Conservation (phyloP, 2,797 vertebrate species). For the Poecilia wingei region DNA sequence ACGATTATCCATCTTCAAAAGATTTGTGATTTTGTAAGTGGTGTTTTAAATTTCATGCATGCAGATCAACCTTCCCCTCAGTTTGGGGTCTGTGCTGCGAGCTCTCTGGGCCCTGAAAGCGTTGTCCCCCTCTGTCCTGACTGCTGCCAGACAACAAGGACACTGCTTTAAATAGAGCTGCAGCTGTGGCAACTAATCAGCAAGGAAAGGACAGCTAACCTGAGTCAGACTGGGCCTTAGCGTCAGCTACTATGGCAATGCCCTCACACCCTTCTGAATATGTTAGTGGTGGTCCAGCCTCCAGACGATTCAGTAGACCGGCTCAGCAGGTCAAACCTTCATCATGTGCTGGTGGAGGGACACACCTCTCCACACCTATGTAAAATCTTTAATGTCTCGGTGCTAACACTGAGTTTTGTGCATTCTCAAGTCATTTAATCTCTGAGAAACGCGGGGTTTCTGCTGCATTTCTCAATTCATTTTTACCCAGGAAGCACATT, state of each 20-base stretch:
- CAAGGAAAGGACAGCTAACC: constrained; percentile 69
- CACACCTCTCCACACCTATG: constrained; percentile 28
- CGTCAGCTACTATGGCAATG: constrained; percentile 62
- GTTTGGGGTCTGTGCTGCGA: constrained; percentile 27
- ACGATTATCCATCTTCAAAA: neutral
- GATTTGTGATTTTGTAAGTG: neutral
- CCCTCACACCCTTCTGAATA: constrained; percentile 41
- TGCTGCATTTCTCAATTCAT: too few relatives aligned
- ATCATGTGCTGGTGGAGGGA: constrained; percentile 15
- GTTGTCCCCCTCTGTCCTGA: constrained; percentile 34
- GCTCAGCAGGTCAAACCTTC: constrained; percentile 40
- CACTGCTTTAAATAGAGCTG: constrained; percentile 75
- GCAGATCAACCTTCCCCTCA: constrained; percentile 15
- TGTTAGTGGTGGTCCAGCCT: constrained; percentile 47
- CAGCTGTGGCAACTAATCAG: constrained; percentile 82
- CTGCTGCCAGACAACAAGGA: constrained; percentile 70
- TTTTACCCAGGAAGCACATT: too few relatives aligned
- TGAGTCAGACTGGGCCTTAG: constrained; percentile 59
- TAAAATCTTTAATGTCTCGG: neutral
- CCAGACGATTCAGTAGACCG: constrained; percentile 17
- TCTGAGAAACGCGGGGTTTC: neutral
- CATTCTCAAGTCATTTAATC: neutral
- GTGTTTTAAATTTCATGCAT: constrained; percentile 26
- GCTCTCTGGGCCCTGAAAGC: constrained; percentile 23
- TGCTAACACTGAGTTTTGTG: neutral